A percentile compares a stretch with the other conserved stretches of the same genome.
Conservation (phyloP, 2,797 vertebrate species). For the Anguilla obscura region DNA sequence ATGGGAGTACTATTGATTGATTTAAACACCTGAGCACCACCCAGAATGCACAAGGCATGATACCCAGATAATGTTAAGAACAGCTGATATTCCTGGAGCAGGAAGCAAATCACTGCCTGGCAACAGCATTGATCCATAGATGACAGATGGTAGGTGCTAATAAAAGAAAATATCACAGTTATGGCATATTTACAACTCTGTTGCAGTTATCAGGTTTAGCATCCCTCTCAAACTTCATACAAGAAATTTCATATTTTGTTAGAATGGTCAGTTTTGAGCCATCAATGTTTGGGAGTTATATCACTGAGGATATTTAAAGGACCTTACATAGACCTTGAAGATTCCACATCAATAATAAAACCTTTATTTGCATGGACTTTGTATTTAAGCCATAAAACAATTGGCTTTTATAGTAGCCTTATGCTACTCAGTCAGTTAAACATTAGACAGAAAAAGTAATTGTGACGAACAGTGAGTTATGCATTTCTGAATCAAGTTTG, state of each 20-base stretch:
- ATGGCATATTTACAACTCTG: background rate
- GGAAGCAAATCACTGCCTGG: background rate
- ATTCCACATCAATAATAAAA: background rate
- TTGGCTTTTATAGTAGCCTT: background rate
- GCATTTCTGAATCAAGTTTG: background rate
- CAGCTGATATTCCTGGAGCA: background rate
- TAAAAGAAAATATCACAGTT: background rate
- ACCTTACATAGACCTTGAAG: background rate
- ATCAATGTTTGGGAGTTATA: background rate
- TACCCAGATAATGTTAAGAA: background rate
- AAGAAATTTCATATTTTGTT: background rate
- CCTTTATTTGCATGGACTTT: slow-evolving; percentile 18
- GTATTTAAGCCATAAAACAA: background rate
- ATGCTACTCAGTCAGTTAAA: background rate
- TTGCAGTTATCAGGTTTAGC: background rate
- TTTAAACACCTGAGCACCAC: no score
- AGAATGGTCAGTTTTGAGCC: background rate
- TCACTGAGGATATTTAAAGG: background rate
- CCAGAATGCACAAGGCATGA: no score
- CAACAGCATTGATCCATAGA: background rate
- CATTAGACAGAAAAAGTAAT: background rate
- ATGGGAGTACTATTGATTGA: no score
- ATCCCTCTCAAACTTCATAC: background rate
- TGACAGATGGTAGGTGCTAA: background rate
- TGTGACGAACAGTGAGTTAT: background rate